Percentiles rank a stretch among this genome's conserved stretches.
These are phyloP conservation scores for Drosophila ironensis DNA, from an alignment of 1,140 invertebrate species.

Conservation along the genomic window DNA sequence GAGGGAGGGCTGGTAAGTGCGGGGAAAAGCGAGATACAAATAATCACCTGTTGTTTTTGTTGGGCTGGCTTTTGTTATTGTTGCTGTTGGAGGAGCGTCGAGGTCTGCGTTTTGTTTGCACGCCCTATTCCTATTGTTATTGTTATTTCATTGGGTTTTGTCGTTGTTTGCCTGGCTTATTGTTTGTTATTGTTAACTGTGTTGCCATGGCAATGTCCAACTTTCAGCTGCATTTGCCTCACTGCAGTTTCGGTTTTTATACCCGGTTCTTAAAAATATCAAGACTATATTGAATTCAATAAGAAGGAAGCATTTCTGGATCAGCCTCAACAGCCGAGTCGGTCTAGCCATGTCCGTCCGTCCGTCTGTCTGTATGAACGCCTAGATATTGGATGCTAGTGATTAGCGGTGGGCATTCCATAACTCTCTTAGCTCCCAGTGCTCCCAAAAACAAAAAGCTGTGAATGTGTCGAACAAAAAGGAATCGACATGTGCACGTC, in stretches of 20 bases:
- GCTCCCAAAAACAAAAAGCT: too few relatives aligned
- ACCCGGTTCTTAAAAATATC: constrained; percentile 30
- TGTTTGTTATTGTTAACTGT: constrained; percentile 40
- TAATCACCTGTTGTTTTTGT: constrained; percentile 43
- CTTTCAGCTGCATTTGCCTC: constrained; percentile 48
- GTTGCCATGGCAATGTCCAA: constrained; percentile 59
- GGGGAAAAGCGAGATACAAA: not conserved
- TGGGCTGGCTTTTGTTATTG: constrained; percentile 7
- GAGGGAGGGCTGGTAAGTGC: not conserved
- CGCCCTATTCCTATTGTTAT: constrained; percentile 48
- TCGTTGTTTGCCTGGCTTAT: constrained; percentile 27
- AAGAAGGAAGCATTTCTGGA: too few relatives aligned
- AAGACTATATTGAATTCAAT: too few relatives aligned
- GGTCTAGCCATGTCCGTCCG: too few relatives aligned
- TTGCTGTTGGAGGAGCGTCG: constrained; percentile 47
- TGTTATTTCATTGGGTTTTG: too few relatives aligned
- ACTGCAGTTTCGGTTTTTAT: constrained; percentile 44
- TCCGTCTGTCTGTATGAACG: too few relatives aligned
- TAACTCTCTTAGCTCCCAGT: too few relatives aligned
- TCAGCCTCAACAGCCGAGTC: too few relatives aligned
- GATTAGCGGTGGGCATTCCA: too few relatives aligned
- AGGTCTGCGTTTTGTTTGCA: constrained; percentile 74
- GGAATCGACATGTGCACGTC: too few relatives aligned
- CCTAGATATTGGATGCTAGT: too few relatives aligned
- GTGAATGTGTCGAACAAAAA: too few relatives aligned